Conservation (phyloP, 64 coral and sea anemone species). For the Catalaphyllia jardinei region DNA sequence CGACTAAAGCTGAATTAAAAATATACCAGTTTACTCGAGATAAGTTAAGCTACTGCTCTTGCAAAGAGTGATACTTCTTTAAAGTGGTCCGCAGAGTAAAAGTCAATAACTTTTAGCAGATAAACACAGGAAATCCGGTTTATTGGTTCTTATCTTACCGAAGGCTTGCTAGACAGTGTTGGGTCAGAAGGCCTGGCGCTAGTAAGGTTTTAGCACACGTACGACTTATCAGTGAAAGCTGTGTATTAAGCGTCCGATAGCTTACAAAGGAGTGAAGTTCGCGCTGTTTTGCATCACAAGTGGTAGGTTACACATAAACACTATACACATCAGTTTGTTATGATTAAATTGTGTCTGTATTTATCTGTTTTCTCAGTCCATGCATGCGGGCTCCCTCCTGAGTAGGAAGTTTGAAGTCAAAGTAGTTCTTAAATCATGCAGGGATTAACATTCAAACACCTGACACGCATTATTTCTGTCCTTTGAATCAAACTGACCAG, state of each 20-base stretch:
- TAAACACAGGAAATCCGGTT: slow-evolving; percentile 3
- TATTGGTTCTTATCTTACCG: too few relatives aligned
- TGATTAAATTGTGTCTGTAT: not conserved
- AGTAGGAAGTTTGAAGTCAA: not conserved
- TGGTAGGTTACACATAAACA: not conserved
- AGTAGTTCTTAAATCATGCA: not conserved
- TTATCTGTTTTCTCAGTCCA: not conserved
- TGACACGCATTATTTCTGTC: not conserved
- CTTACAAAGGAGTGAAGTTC: not conserved
- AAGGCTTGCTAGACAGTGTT: not conserved
- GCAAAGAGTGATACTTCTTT: not conserved
- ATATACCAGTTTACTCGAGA: not conserved
- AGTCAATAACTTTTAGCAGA: not conserved
- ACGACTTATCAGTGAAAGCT: not conserved
- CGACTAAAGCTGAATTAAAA: too few relatives aligned
- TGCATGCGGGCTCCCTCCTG: not conserved
- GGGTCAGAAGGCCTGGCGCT: slow-evolving; percentile 5
- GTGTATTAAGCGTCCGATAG: too few relatives aligned
- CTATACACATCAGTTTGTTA: not conserved
- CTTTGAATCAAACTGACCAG: not conserved
- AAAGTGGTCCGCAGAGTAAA: not conserved
- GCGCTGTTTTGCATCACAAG: not conserved
- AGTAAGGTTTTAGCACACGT: not conserved
- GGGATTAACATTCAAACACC: not conserved
- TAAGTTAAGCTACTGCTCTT: not conserved